A percentile compares a stretch with the other conserved stretches of the same genome.
Evolutionary conservation across 35 echinoderm and acorn worm genomes (phyloP).

Genomic region (Chiridota heheva): DNA sequence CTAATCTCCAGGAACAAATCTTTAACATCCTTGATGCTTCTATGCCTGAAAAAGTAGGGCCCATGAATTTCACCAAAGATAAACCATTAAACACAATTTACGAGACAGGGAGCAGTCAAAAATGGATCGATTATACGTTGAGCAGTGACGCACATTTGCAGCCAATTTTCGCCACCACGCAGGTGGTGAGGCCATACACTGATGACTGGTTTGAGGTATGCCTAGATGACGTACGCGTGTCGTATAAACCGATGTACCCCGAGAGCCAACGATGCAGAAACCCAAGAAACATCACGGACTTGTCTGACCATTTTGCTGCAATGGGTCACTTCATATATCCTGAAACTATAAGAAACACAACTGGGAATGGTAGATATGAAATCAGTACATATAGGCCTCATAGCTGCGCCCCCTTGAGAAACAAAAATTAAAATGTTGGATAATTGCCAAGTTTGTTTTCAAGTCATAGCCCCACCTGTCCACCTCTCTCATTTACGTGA

Average conservation of each 20-base stretch:
- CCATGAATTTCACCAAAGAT: constrained; percentile 46
- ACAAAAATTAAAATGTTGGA: no score
- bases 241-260: constrained; percentile 34
- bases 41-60: constrained; percentile 49
- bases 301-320: constrained; percentile 68
- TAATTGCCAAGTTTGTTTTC: no score
- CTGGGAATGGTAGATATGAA: no score
- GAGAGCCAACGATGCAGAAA: constrained; percentile 41
- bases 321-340: constrained; percentile 48
- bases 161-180: constrained; percentile 27
- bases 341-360: background rate
- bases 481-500: no score
- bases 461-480: no score
- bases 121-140: constrained; percentile 62
- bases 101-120: constrained; percentile 38
- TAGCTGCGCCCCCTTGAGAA: no score
- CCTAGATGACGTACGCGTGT: constrained; percentile 39
- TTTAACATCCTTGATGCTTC: constrained; percentile 46
- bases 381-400: no score
- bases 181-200: constrained; percentile 39
- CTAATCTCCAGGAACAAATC: constrained; percentile 35
- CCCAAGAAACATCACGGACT: constrained; percentile 59
- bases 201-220: constrained; percentile 45
- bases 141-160: constrained; percentile 51
- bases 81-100: constrained; percentile 42